A percentile compares a stretch with the other conserved stretches of the same genome.
Evolutionary conservation across 2,797 vertebrate genomes (phyloP).

Genomic region (Aulostomus chinensis): DNA sequence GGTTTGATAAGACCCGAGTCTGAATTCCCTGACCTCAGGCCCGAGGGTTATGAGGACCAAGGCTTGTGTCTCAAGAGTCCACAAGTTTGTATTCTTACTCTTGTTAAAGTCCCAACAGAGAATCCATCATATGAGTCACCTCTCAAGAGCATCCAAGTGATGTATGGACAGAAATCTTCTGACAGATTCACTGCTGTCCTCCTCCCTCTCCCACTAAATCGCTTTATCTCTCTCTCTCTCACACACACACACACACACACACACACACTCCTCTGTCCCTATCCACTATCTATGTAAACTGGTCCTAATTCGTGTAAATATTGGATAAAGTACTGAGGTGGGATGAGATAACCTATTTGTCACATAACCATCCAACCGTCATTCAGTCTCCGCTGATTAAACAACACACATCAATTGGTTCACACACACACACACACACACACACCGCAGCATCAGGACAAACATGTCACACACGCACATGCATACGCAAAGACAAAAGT

Average conservation of each 20-base stretch:
- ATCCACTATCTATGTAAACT: conserved; percentile 85
- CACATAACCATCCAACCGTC: conserved; percentile 81
- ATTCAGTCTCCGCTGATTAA: conserved; percentile 71
- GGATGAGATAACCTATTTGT: conserved; percentile 82
- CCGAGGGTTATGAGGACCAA: conserved; percentile 16
- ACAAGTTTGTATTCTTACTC: no score
- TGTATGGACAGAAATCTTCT: no score
- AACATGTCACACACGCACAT: conserved; percentile 7
- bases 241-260: conserved; percentile 23
- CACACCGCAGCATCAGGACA: conserved; percentile 5
- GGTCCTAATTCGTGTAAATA: conserved; percentile 93
- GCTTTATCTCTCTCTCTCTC: conserved; percentile 5
- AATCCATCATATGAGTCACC: neutral
- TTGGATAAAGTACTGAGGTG: conserved; percentile 85
- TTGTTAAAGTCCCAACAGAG: neutral
- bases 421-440: conserved; percentile 33
- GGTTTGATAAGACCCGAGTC: conserved; percentile 50
- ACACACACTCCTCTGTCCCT: conserved; percentile 40
- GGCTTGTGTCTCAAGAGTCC: no score
- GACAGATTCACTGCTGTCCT: neutral
- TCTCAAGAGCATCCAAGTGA: neutral
- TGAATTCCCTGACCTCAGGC: conserved; percentile 53
- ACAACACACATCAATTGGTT: conserved; percentile 65
- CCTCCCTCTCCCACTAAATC: neutral
- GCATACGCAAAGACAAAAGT: neutral